Percentiles rank a stretch among this genome's conserved stretches.
Evolutionary conservation across 37 sponge, comb jelly and placozoan genomes (phyloP).

Genomic region (Axinella damicornis): DNA sequence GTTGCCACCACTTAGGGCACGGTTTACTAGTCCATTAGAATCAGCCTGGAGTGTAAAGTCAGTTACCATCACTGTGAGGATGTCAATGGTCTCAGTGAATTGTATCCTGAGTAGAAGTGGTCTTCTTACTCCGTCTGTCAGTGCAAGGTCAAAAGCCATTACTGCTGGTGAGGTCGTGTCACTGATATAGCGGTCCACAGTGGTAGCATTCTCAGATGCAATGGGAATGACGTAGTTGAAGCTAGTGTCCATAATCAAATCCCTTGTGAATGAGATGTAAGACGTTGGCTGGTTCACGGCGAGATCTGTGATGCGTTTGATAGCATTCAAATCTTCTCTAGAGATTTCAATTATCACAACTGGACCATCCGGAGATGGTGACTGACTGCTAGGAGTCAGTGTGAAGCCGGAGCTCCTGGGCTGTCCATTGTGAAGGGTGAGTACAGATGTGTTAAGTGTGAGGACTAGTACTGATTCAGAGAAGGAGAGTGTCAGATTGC

Average conservation of each 20-base stretch:
- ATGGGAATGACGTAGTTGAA: constrained; percentile 47
- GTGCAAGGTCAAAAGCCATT: constrained; percentile 74
- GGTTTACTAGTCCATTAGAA: neutral
- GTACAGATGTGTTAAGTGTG: constrained; percentile 55
- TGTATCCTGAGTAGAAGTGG: constrained; percentile 74
- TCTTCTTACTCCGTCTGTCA: constrained; percentile 73
- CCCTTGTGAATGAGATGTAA: constrained; percentile 45
- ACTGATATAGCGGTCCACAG: constrained; percentile 32
- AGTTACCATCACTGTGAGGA: constrained; percentile 56
- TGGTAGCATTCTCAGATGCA: constrained; percentile 24
- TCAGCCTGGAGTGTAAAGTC: constrained; percentile 61
- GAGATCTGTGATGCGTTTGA: constrained; percentile 56
- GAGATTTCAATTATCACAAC: constrained; percentile 61
- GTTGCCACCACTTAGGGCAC: constrained; percentile 52
- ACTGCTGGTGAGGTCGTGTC: constrained; percentile 74
- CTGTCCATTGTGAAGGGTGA: constrained; percentile 66
- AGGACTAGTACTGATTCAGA: constrained; percentile 71
- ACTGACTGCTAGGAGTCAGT: constrained; percentile 45
- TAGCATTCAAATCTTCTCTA: constrained; percentile 66
- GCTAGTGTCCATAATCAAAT: constrained; percentile 68
- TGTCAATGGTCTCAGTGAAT: constrained; percentile 83
- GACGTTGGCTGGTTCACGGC: constrained; percentile 45
- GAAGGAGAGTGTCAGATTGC: constrained; percentile 80
- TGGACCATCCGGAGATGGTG: constrained; percentile 66
- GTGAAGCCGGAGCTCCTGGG: constrained; percentile 43